These are phyloP conservation scores for Bibio marci DNA, from an alignment of 2,888 invertebrate species.

Conservation along the genomic window DNA sequence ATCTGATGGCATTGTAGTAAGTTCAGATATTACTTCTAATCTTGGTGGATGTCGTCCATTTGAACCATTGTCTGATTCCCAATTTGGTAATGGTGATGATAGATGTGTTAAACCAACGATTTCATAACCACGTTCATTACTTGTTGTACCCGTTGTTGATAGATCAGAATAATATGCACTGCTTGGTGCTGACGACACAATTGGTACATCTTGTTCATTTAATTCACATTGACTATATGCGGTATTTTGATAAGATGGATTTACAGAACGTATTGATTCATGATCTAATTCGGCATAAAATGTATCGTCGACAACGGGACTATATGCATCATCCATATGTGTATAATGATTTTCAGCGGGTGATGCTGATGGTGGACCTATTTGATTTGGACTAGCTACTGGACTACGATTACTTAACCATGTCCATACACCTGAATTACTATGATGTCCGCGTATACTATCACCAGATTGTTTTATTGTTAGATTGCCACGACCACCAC, in stretches of 20 bases:
- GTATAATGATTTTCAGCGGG: constrained; percentile 54
- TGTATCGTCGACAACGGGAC: constrained; percentile 39
- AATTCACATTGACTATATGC: constrained; percentile 39
- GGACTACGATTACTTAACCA: constrained; percentile 27
- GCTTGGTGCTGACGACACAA: constrained; percentile 45
- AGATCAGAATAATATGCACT: constrained; percentile 60
- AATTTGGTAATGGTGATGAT: constrained; percentile 30
- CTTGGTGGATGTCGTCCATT: constrained; percentile 27
- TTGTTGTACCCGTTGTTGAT: constrained; percentile 32
- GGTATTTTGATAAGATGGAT: constrained; percentile 53
- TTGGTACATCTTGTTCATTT: constrained; percentile 33
- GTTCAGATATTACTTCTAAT: constrained; percentile 39
- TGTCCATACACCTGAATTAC: constrained; percentile 29
- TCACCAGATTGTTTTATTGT: constrained; percentile 29
- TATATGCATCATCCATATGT: constrained; percentile 46
- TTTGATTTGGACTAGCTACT: constrained; percentile 30
- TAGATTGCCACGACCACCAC: constrained; percentile 24
- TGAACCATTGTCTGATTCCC: constrained; percentile 21
- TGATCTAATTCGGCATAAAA: constrained; percentile 54
- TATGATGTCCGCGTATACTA: constrained; percentile 29
- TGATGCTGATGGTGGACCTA: constrained; percentile 33
- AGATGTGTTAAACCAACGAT: constrained; percentile 37
- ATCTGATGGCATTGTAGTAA: constrained; percentile 38
- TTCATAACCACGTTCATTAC: constrained; percentile 39
- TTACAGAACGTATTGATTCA: constrained; percentile 32